Base-by-base conservation (phyloP, 2,797 vertebrate species). In the Sebastes hopkinsi region DNA sequence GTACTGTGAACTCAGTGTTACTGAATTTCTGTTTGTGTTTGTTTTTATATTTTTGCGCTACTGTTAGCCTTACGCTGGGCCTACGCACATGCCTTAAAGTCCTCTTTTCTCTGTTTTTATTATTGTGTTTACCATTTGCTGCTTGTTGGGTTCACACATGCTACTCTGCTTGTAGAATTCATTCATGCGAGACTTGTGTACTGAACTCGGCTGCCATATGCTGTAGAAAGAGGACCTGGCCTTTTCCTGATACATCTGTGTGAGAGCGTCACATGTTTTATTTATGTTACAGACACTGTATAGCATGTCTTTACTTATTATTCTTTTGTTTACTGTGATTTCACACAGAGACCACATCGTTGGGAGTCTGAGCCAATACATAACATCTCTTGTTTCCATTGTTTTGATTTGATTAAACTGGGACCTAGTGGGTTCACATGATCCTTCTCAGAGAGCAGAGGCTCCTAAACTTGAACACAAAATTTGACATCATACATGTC, bases 1-100 rank as follows among this genome's bases (percentile, higher is more conserved):
- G 88, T 90, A 91, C 89, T 94, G 89, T 90, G 90, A 92, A 89
- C 73, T 86, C 62, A 64, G 80, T 90, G 87, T 92, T 92, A 87
- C 69, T 82, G 74, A 82, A 81, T 83, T 72, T 87, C 20, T 1
- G 6, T 86, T 54, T 55, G 8, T 82, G 23, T 76, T 77, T 85
- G 16, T 84, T 70, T 80, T 59, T 73, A 69, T 77, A 50, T 72
- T 52, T 55, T 20, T 56, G 12, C 34, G 69, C 54, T 68, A 60
- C 22, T 70, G 13, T 84, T 77, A 75, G 68, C 61, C 74, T 84
- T 78, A 46, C 38, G 56, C 30, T 83, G 13, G 60, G 55, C 81
- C 61, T 42, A 50, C 25, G 18, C 76, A 81, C 75, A 84, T 59
- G 62, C 82, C 80, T 80, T 86, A 30, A 77, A 64, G 65, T 80